Conservation (phyloP, 1,140 invertebrate genomes). For the Aricia agestis region DNA sequence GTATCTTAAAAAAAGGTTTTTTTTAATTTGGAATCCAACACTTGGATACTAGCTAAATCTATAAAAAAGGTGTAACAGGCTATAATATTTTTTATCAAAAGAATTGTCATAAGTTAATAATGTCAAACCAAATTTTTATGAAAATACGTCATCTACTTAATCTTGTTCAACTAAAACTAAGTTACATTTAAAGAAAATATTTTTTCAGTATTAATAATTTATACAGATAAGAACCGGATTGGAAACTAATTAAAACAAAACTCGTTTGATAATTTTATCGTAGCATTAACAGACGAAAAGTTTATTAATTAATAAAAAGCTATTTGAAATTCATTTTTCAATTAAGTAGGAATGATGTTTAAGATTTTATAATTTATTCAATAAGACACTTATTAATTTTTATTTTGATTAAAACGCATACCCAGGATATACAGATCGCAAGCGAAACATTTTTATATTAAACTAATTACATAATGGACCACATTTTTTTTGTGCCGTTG, state of each 20-base stretch:
- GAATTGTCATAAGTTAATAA: too few relatives aligned
- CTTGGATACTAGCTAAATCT: too few relatives aligned
- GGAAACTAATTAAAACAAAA: constrained; percentile 3
- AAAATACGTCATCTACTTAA: too few relatives aligned
- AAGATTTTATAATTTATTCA: constrained; percentile 1
- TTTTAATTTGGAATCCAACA: too few relatives aligned
- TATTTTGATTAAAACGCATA: neutral
- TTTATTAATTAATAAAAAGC: constrained; percentile 2
- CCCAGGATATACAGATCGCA: neutral
- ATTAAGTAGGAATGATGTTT: neutral
- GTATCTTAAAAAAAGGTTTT: too few relatives aligned
- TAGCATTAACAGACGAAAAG: neutral
- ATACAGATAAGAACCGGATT: neutral
- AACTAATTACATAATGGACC: too few relatives aligned
- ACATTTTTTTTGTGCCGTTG: too few relatives aligned
- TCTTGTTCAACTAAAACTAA: neutral
- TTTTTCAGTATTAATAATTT: neutral
- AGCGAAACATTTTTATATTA: neutral
- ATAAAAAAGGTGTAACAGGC: too few relatives aligned
- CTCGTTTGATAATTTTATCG: constrained; percentile 1
- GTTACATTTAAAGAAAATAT: neutral
- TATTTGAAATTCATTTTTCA: constrained; percentile 1
- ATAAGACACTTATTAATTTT: neutral
- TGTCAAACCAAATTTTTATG: too few relatives aligned
- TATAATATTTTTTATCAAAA: too few relatives aligned